Conservation (phyloP, 1,140 invertebrate species). For the Brachionus koreanus region DNA sequence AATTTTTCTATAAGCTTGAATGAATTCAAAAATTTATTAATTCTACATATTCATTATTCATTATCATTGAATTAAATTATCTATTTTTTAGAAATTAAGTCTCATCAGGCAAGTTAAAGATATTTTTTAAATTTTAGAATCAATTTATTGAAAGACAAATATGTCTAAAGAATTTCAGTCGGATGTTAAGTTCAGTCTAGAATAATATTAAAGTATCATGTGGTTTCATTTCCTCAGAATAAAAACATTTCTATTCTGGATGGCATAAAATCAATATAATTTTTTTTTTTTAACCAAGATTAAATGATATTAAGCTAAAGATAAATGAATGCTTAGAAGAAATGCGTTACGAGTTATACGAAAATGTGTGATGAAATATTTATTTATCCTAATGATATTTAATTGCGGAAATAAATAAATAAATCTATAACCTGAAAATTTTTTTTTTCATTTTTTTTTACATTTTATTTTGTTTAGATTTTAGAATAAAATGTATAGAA, state of each 20-base stretch:
- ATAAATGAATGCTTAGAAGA: conserved; percentile 44
- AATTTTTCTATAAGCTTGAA: no score
- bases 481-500: not conserved
- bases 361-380: not conserved
- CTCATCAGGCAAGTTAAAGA: no score
- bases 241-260: not conserved
- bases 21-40: no score
- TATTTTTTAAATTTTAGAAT: no score
- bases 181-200: no score
- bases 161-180: no score
- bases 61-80: no score
- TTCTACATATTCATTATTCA: no score
- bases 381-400: not conserved
- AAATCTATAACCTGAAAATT: not conserved
- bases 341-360: conserved; percentile 36
- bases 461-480: not conserved
- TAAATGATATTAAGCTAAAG: conserved; percentile 34
- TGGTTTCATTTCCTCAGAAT: not conserved
- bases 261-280: not conserved
- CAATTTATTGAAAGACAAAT: no score
- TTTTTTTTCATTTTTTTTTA: not conserved
- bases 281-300: conserved; percentile 18
- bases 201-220: not conserved
- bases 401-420: not conserved
- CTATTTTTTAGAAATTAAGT: no score